Base-by-base conservation (phyloP, 2,888 invertebrate genomes). In the Trachelus stipa region DNA sequence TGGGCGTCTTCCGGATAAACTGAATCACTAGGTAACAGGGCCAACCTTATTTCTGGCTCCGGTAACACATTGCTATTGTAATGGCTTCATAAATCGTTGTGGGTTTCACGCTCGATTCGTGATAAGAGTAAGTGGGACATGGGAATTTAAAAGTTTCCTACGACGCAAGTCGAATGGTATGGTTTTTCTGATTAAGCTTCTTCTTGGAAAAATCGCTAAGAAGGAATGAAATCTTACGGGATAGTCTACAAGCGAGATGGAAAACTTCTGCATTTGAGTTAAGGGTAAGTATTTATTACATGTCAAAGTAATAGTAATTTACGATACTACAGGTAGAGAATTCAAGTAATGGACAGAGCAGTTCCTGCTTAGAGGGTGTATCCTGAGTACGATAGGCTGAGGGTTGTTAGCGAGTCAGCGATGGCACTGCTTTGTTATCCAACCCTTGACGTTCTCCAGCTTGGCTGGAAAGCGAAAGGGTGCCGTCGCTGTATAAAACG, bases 321-420 rank as follows among this genome's bases (percentile, higher is more conserved):
- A 56, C 9, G 56, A 56, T 23, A 56, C 56, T 56, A 23, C 56
- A 56, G 56, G 6, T 56, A 56, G 1, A 56, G 23, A 56, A 56
- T 56, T 9, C 56, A 23, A 56, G 9, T 56, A 56, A 56, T 9
- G 23, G 23, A 23, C 23, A 56, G 9, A 56, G 56, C 23, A 56
- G 23, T 23, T 23, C 23, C 23, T 56, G 56, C 9, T 23, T 56
- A 56, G 56, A 56, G 76, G 69, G 56, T 68, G 68, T 68, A 77
- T 82, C 81, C 80, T 77, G 77, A 76, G 73, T 75, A 81, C 78
- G 78, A 56, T 83, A 81, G 81, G 84, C 85, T 83, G 86, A 85
- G 86, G 85, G 85, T 90, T 88, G 88, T 90, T 90, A 90, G 87
- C 83, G 85, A 87, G 84, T 86, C 86, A 87, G 88, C 89, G 88